These are phyloP conservation scores for Formicarius rufipectus DNA, from an alignment of 2,113 vertebrate genomes.

Conservation along the genomic window DNA sequence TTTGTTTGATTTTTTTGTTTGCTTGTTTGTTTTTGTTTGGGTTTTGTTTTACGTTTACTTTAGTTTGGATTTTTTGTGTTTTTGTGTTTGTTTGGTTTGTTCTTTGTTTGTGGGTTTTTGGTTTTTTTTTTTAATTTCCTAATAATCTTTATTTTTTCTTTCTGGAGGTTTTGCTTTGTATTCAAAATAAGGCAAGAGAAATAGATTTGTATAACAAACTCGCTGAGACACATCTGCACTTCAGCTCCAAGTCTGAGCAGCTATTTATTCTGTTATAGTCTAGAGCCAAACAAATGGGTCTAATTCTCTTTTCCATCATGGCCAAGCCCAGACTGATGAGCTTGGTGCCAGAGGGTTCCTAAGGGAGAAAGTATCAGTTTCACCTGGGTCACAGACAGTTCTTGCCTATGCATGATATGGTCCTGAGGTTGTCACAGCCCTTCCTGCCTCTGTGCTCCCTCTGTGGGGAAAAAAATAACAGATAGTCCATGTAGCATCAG, in stretches of 20 bases:
- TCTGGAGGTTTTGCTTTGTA: background rate
- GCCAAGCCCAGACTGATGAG: background rate
- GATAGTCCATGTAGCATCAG: background rate
- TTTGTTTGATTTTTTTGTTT: too few relatives aligned
- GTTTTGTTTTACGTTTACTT: too few relatives aligned
- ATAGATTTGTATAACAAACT: slow-evolving; percentile 24
- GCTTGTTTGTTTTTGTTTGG: too few relatives aligned
- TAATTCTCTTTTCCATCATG: background rate
- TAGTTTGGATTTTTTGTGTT: too few relatives aligned
- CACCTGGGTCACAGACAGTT: background rate
- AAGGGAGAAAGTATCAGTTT: background rate
- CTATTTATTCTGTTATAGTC: background rate
- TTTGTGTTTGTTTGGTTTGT: too few relatives aligned
- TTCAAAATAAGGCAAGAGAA: slow-evolving; percentile 11
- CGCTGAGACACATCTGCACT: background rate
- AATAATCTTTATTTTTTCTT: background rate
- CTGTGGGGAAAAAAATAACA: background rate
- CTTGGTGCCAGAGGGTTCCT: background rate
- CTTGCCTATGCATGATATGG: background rate
- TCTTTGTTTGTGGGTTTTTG: background rate
- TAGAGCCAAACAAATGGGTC: background rate
- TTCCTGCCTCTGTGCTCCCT: background rate
- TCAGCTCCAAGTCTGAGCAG: background rate
- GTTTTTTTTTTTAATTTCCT: background rate
- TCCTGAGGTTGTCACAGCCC: background rate